These are phyloP conservation scores for Pterobdella sp. DNA, from an alignment of 2,888 invertebrate genomes.

Conservation along the genomic window DNA sequence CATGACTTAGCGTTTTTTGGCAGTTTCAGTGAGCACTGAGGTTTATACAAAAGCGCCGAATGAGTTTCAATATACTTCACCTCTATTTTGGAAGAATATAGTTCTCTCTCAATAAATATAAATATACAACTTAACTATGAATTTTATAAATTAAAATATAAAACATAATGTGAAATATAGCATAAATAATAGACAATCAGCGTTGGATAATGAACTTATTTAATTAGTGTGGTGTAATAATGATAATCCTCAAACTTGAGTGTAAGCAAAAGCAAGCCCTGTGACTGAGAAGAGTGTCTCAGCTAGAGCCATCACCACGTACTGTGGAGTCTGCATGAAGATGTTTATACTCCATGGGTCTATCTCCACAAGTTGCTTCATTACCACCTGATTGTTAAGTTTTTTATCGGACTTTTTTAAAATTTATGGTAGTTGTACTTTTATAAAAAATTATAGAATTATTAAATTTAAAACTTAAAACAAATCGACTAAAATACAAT, in stretches of 20 bases:
- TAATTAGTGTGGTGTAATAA: neutral
- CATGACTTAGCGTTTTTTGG: too few species aligned
- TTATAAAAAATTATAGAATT: neutral
- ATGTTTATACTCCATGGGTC: slow-evolving; percentile 34
- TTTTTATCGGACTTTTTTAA: neutral
- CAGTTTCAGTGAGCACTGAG: too few species aligned
- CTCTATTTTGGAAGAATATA: too few species aligned
- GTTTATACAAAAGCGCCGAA: too few species aligned
- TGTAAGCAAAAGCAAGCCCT: slow-evolving; percentile 39
- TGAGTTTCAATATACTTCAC: too few species aligned
- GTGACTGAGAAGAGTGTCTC: slow-evolving; percentile 40
- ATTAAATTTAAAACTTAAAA: neutral
- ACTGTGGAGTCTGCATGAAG: slow-evolving; percentile 39
- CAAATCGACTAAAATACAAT: neutral
- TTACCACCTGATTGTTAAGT: slow-evolving; percentile 20
- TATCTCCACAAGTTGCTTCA: slow-evolving; percentile 32
- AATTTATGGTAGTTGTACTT: neutral
- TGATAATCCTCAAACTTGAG: slow-evolving; percentile 31
- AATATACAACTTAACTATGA: too few species aligned
- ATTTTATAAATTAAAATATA: too few species aligned
- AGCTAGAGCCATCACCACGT: slow-evolving; percentile 38
- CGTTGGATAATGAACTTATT: too few species aligned
- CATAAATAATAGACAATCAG: too few species aligned
- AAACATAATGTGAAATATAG: too few species aligned
- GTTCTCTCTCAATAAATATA: too few species aligned